Conservation (phyloP, 1,140 invertebrate species). For the Nixonia krombeini region DNA sequence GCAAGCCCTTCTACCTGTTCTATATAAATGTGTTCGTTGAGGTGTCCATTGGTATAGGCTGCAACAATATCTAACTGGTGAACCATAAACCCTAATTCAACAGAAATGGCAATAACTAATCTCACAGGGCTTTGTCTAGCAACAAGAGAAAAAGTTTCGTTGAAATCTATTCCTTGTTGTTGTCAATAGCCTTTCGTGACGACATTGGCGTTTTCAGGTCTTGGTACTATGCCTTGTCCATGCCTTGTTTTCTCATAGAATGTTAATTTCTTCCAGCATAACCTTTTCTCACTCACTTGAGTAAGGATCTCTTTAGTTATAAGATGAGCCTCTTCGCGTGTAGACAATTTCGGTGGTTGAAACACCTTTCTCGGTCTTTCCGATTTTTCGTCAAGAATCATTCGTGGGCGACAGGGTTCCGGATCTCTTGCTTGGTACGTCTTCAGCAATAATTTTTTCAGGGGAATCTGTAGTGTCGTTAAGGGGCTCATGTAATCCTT, state of each 20-base stretch:
- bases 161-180: background rate
- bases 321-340: background rate
- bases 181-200: background rate
- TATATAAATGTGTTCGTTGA: constrained; percentile 7
- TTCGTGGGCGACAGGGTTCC: too few relatives aligned
- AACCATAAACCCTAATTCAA: background rate
- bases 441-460: too few relatives aligned
- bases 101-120: background rate
- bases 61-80: background rate
- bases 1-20: background rate
- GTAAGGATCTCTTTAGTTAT: background rate
- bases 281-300: too few relatives aligned
- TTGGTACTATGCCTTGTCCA: too few relatives aligned
- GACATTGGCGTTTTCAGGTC: background rate
- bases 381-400: too few relatives aligned
- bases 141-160: constrained; percentile 2
- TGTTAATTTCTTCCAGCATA: background rate
- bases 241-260: background rate
- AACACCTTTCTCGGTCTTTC: too few relatives aligned
- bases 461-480: too few relatives aligned
- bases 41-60: background rate
- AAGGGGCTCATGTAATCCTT: too few relatives aligned
- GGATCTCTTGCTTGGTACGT: too few relatives aligned
- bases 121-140: constrained; percentile 10
- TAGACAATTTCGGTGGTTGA: too few relatives aligned